Percentiles rank a stretch among this genome's conserved stretches.
phyloP scores from a whole-genome alignment of 2,797 vertebrate species.

The Anguilla obscura region DNA sequence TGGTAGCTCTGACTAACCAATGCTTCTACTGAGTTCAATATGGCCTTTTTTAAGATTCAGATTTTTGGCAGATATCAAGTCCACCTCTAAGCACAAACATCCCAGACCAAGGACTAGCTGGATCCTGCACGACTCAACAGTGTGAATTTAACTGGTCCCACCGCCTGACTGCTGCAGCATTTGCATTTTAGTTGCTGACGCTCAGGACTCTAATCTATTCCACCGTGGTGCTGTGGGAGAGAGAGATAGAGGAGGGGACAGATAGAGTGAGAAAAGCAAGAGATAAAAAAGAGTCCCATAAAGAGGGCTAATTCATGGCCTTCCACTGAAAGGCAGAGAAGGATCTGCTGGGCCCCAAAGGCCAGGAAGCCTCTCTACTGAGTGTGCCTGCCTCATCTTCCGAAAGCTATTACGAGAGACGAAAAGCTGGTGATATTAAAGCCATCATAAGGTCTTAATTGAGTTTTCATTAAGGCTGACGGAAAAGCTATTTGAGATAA shows the following conservation, averaged over 20 bases:
- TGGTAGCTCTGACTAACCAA: neutral
- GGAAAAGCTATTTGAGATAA: conserved; percentile 23
- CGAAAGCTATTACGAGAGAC: neutral
- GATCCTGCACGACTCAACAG: neutral
- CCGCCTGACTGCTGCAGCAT: neutral
- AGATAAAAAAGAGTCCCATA: neutral
- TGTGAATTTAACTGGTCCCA: neutral
- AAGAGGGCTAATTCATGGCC: conserved; percentile 25
- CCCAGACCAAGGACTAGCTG: neutral
- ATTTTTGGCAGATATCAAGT: neutral
- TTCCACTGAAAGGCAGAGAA: neutral
- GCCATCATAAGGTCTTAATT: conserved; percentile 5
- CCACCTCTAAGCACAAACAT: neutral
- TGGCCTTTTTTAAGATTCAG: neutral
- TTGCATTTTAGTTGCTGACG: neutral
- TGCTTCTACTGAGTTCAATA: neutral
- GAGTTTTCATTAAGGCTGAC: conserved; percentile 23
- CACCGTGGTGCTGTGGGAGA: neutral
- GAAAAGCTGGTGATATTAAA: neutral
- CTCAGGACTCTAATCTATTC: conserved; percentile 8
- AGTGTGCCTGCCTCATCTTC: neutral
- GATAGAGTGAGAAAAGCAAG: neutral
- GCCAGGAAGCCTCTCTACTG: neutral
- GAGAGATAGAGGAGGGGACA: neutral
- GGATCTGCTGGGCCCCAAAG: conserved; percentile 15